Evolutionary conservation across 64 coral and sea anemone genomes (phyloP).

Genomic region (Stylophora pistillata): DNA sequence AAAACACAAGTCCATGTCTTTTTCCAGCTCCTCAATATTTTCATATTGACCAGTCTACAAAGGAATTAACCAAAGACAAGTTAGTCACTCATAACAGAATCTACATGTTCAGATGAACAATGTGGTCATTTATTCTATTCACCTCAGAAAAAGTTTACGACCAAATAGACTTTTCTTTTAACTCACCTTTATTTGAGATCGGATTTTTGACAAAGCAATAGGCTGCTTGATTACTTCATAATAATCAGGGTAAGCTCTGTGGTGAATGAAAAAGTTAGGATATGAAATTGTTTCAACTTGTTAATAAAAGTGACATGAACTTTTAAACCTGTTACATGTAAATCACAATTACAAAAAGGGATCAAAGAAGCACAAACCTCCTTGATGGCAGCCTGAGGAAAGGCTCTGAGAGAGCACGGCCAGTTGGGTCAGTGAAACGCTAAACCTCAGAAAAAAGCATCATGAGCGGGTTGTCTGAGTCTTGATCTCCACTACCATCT

Average conservation of each 20-base stretch:
- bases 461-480: conserved; percentile 90
- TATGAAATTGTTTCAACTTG: neutral
- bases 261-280: neutral
- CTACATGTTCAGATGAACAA: too few species aligned
- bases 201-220: conserved; percentile 92
- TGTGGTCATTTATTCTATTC: too few species aligned
- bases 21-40: conserved; percentile 80
- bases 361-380: conserved; percentile 52
- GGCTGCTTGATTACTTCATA: conserved; percentile 97
- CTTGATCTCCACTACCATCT: conserved; percentile 70
- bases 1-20: conserved; percentile 89
- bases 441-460: conserved; percentile 89
- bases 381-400: conserved; percentile 92
- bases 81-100: too few species aligned
- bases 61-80: neutral
- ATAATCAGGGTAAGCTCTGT: conserved; percentile 98
- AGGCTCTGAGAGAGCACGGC: conserved; percentile 81
- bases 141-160: too few species aligned
- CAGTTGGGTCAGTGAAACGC: conserved; percentile 77
- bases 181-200: conserved; percentile 92
- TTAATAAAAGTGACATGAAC: neutral
- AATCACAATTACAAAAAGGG: neutral
- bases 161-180: neutral
- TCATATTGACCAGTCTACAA: conserved; percentile 81
- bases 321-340: neutral